phyloP scores from a whole-genome alignment of 2,797 vertebrate genomes.

The Mormyrops attenuatus region DNA sequence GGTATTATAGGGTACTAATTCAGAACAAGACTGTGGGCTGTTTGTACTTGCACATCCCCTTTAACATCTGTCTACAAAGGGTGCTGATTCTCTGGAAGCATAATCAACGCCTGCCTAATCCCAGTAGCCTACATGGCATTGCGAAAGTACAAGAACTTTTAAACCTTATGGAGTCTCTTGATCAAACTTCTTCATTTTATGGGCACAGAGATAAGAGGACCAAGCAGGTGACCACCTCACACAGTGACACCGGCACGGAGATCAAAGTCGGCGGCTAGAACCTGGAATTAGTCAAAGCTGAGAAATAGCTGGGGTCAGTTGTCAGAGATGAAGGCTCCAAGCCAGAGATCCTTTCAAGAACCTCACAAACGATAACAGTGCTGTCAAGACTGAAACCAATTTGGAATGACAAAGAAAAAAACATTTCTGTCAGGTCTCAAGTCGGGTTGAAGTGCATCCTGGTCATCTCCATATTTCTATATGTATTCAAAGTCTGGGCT shows the following conservation, averaged over 20 bases:
- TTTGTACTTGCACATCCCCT: background rate
- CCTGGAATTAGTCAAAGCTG: slow-evolving; percentile 1
- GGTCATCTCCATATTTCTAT: slow-evolving; percentile 7
- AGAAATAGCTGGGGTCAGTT: background rate
- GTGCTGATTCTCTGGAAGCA: background rate
- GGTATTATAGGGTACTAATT: background rate
- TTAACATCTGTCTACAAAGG: background rate
- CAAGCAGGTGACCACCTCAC: background rate
- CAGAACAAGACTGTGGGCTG: background rate
- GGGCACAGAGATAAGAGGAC: slow-evolving; percentile 1
- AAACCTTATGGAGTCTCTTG: slow-evolving; percentile 1
- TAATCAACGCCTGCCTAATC: background rate
- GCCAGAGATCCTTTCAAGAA: slow-evolving; percentile 6
- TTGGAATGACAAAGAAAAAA: slow-evolving; percentile 11
- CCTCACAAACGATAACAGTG: background rate
- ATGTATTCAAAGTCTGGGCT: background rate
- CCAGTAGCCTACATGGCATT: background rate
- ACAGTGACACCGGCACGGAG: background rate
- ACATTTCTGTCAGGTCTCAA: slow-evolving; percentile 9
- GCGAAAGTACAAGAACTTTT: background rate
- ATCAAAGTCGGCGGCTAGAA: background rate
- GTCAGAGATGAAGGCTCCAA: slow-evolving; percentile 13
- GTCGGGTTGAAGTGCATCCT: background rate
- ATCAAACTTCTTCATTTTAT: slow-evolving; percentile 3
- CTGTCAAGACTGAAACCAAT: slow-evolving; percentile 13